Base-by-base conservation (phyloP, 2,113 vertebrate genomes). In the Vanacampus margaritifer region DNA sequence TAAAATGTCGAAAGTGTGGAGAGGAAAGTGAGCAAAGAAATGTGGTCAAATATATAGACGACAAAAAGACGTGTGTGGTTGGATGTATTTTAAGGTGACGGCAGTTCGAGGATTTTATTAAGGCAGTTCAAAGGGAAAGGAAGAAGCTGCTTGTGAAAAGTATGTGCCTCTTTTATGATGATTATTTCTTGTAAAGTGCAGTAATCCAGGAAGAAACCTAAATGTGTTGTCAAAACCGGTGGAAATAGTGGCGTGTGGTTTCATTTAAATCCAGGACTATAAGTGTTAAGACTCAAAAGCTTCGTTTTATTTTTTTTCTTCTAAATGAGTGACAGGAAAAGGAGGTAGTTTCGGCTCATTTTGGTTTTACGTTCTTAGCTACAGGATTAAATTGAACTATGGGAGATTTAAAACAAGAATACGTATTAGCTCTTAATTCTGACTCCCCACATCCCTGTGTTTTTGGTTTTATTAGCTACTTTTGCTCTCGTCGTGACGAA, bases 91-190 rank as follows among this genome's bases (percentile, higher is more conserved):
- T 14, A 28, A 6, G 13, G 54, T 26, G 8, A 54, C 51, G 14
- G 54, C 0, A 62, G 53, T 57, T 53, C 17, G 57, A 60, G 43
- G 67, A 37, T 60, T 65, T 68, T 57, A 56, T 67, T 28, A 35
- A 0, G 43, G 60, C 43, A 24, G 59, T 46, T 16, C 3, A 46
- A 14, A 46, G 45, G 45, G 45, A 46, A 14, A 73, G 39, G 66
- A 65, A 68, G 45, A 37, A n/a, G 51, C 48, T 17, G 57, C 26
- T 8, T n/a, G 80, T 79, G 69, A 76, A 54, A 71, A 41, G 50
- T 79, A 73, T 69, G 86, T 87, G 84, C 84, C 86, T 87, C 81
- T 75, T 74, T 32, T 26, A 17, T 54, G 51, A 68, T 76, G 56
- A 21, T 72, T 74, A 72, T 69, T 72, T 80, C 58, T 64, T 74